Evolutionary conservation across 92 coral and sea anemone species (phyloP).

Genomic region (Plumapathes pennacea): DNA sequence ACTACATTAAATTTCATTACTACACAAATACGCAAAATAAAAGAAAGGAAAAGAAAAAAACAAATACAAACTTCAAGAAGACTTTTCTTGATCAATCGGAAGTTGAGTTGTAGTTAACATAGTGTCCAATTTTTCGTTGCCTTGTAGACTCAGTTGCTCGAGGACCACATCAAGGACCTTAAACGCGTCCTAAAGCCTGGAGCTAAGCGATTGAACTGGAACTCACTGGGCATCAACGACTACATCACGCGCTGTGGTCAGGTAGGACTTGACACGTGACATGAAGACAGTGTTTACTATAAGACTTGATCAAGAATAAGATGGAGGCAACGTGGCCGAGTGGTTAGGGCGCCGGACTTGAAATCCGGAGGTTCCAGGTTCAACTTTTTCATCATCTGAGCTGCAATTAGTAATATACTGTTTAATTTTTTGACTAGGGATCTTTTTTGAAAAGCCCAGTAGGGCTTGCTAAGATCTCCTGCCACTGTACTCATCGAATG

Average conservation of each 20-base stretch:
- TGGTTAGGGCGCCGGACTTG: background rate
- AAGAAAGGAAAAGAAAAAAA: too few species aligned
- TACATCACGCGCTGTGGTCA: slow-evolving; percentile 91
- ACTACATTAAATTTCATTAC: too few species aligned
- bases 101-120: background rate
- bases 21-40: too few species aligned
- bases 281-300: background rate
- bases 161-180: slow-evolving; percentile 93
- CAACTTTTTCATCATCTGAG: background rate
- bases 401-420: background rate
- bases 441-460: too few species aligned
- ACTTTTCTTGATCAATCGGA: background rate
- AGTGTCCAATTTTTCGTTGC: background rate
- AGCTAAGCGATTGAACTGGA: slow-evolving; percentile 96
- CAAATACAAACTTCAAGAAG: too few species aligned
- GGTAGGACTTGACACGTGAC: slow-evolving; percentile 37
- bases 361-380: background rate
- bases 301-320: background rate
- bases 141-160: slow-evolving; percentile 89
- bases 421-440: too few species aligned
- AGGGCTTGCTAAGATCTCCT: too few species aligned
- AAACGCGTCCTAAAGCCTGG: slow-evolving; percentile 98
- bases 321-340: background rate
- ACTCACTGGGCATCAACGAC: slow-evolving; percentile 95
- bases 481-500: too few species aligned